Evolutionary conservation across 2,113 vertebrate species (phyloP).

Genomic region (Pterocles orientalis): DNA sequence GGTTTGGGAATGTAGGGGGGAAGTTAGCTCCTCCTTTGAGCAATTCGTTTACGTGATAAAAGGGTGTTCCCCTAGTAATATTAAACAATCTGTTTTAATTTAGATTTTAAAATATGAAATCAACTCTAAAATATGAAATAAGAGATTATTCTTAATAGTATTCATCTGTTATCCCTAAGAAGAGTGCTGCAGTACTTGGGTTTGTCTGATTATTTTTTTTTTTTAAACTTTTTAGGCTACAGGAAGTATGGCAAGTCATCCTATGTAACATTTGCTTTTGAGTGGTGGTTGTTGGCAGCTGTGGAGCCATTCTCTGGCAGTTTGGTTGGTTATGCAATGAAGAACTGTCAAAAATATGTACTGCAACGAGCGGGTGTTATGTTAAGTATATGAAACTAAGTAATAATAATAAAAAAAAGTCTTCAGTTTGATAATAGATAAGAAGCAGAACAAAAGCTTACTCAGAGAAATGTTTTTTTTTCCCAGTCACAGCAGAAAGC

Average conservation of each 20-base stretch:
- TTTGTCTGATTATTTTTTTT: not conserved
- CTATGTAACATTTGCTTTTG: not conserved
- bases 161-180: not conserved
- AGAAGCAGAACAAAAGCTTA: not conserved
- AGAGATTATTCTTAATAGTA: not conserved
- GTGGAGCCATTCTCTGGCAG: not conserved
- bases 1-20: not conserved
- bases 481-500: not conserved
- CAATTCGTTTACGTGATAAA: not conserved
- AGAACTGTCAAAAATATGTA: not conserved
- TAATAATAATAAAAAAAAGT: not conserved
- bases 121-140: not conserved
- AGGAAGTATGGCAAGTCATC: not conserved
- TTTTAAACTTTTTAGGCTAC: not conserved
- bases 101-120: not conserved
- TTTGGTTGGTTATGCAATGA: not conserved
- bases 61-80: not conserved
- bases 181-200: not conserved
- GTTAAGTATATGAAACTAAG: not conserved
- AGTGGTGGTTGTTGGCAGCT: not conserved
- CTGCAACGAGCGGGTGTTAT: not conserved
- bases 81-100: not conserved
- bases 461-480: not conserved
- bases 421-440: not conserved
- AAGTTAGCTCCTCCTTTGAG: not conserved